Percentiles rank a stretch among this genome's conserved stretches.
phyloP scores from a whole-genome alignment of 2,797 vertebrate genomes.

The Brachyrhaphis roseni region DNA sequence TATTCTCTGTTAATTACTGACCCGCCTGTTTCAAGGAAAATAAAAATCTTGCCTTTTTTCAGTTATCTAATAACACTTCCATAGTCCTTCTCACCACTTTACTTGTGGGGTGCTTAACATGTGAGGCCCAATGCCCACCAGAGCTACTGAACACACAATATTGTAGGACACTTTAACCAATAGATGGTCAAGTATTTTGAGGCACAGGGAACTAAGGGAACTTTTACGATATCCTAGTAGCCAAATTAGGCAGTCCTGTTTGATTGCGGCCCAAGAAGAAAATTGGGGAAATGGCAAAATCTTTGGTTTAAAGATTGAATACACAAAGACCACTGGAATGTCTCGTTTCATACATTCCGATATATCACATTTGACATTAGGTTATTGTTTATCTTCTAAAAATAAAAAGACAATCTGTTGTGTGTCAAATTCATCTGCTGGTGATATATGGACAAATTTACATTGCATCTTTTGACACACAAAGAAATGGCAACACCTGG shows the following conservation, averaged over 20 bases:
- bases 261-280: background rate
- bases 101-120: too few species aligned
- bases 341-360: background rate
- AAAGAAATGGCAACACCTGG: background rate
- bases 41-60: too few species aligned
- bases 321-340: background rate
- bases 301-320: too few species aligned
- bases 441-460: background rate
- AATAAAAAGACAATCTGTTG: background rate
- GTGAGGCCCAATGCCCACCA: too few species aligned
- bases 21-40: too few species aligned
- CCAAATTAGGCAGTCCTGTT: background rate
- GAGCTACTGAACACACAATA: too few species aligned
- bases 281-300: background rate
- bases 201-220: background rate
- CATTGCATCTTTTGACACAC: background rate
- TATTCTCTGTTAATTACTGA: too few species aligned
- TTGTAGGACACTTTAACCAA: too few species aligned
- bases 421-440: background rate
- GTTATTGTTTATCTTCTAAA: background rate
- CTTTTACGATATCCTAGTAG: background rate
- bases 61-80: too few species aligned
- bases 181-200: background rate
- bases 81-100: too few species aligned
- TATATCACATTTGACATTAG: background rate